These are phyloP conservation scores for Palaemon carinicauda DNA, from an alignment of 1,140 invertebrate species.

Conservation along the genomic window DNA sequence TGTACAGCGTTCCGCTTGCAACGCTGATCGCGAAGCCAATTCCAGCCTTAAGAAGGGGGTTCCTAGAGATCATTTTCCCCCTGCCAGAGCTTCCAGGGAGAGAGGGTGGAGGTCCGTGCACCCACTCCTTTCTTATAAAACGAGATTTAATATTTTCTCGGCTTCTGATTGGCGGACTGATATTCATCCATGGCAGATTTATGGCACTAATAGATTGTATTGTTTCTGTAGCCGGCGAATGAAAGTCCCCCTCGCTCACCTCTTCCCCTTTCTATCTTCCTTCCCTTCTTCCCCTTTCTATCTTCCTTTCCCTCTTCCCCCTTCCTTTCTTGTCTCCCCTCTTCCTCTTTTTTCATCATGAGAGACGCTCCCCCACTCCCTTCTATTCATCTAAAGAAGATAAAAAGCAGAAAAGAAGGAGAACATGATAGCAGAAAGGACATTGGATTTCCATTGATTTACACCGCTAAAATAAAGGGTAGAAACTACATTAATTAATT, in stretches of 20 bases:
- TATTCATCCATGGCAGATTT: slow-evolving; percentile 29
- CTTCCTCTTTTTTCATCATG: no score
- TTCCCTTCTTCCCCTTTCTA: not conserved
- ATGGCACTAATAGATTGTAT: not conserved
- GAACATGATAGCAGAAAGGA: no score
- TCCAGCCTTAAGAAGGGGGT: not conserved
- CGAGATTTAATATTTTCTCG: slow-evolving; percentile 44
- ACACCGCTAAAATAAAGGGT: no score
- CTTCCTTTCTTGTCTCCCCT: no score
- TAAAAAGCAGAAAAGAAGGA: no score
- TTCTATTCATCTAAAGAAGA: not conserved
- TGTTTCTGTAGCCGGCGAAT: not conserved
- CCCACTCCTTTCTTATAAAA: slow-evolving; percentile 11
- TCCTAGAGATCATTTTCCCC: not conserved
- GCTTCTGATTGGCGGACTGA: slow-evolving; percentile 34
- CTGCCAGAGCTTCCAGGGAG: not conserved
- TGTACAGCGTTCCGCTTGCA: not conserved
- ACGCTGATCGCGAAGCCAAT: not conserved
- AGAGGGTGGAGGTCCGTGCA: not conserved
- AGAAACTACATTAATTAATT: no score
- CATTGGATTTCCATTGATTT: no score
- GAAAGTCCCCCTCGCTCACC: not conserved
- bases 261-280: no score
- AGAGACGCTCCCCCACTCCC: not conserved
- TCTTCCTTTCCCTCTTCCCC: no score